Base-by-base conservation (phyloP, 2,888 invertebrate genomes). In the Volucella inanis region DNA sequence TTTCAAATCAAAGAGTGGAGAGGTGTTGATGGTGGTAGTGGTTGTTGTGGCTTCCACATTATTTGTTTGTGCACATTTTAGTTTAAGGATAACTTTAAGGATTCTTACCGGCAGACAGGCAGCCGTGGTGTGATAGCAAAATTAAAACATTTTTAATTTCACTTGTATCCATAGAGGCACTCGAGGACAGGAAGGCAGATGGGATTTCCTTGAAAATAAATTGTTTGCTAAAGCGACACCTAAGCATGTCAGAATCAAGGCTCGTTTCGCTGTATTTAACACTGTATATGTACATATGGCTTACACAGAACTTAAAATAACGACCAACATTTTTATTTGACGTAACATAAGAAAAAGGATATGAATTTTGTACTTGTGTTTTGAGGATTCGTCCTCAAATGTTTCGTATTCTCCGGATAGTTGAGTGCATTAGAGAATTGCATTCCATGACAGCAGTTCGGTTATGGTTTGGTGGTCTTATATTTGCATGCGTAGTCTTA, bases 101-200 rank as follows among this genome's bases (percentile, higher is more conserved):
- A 52, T 47, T 55, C 45, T 45, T 39, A 49, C 47, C 82, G 57
- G 50, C 52, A 49, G 59, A 59, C 65, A 52, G 50, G 12, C 31
- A 31, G 6, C 4, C 31, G 31, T 31, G 38, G 71, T 79, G 61
- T 72, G 72, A 82, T 74, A 68, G 79, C 39, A 79, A 78, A 79
- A 79, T 83, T 83, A 38, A 83, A 83, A 79, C 68, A 68, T 83
- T 74, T 78, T 64, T 62, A 72, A 83, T 83, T 83, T 83, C 68
- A 72, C 62, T 50, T 43, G 47, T 79, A 62, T 78, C 77, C 61
- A 72, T 67, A 77, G 70, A 55, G 45, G 70, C 18, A 39, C 54
- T 52, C 61, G 45, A 10, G 50, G 22, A 43, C 55, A 38, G 67
- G 64, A 64, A 31, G 31, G 31, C 6, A 31, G 6, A 6, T 31